A percentile compares a stretch with the other conserved stretches of the same genome.
Evolutionary conservation across 2,888 invertebrate genomes (phyloP).

Genomic region (Monochamus alternatus): DNA sequence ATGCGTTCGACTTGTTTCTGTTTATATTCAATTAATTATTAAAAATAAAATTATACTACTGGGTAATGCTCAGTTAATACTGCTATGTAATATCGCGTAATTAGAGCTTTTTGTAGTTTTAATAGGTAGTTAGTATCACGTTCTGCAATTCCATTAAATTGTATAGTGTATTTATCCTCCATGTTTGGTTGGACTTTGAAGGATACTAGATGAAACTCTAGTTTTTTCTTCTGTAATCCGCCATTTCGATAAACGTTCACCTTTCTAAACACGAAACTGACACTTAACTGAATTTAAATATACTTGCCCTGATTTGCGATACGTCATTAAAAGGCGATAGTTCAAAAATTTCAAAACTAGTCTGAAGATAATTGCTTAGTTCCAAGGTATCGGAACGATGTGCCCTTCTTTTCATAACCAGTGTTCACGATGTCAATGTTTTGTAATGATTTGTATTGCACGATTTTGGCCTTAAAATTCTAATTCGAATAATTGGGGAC

Average conservation of each 20-base stretch:
- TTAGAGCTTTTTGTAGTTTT: too few relatives aligned
- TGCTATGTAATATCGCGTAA: too few relatives aligned
- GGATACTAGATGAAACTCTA: too few relatives aligned
- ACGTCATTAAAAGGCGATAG: neutral
- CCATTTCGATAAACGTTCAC: neutral
- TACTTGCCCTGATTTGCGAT: neutral
- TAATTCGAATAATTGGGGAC: neutral
- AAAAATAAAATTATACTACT: too few relatives aligned
- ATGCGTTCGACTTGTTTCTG: too few relatives aligned
- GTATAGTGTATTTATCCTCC: too few relatives aligned
- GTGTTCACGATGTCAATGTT: neutral
- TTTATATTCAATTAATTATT: too few relatives aligned
- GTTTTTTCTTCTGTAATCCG: too few relatives aligned
- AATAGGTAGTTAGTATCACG: too few relatives aligned
- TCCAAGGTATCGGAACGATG: neutral
- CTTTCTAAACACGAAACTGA: conserved; percentile 3
- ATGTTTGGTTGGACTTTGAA: too few relatives aligned
- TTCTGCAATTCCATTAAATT: too few relatives aligned
- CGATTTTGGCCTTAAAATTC: neutral
- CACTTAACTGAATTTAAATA: conserved; percentile 2
- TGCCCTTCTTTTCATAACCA: neutral
- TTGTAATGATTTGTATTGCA: neutral
- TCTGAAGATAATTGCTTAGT: neutral
- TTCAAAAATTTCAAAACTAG: neutral
- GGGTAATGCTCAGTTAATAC: too few relatives aligned